Percentiles rank a stretch among this genome's conserved stretches.
phyloP scores from a whole-genome alignment of 2,113 vertebrate genomes.

The Pao palembangensis region DNA sequence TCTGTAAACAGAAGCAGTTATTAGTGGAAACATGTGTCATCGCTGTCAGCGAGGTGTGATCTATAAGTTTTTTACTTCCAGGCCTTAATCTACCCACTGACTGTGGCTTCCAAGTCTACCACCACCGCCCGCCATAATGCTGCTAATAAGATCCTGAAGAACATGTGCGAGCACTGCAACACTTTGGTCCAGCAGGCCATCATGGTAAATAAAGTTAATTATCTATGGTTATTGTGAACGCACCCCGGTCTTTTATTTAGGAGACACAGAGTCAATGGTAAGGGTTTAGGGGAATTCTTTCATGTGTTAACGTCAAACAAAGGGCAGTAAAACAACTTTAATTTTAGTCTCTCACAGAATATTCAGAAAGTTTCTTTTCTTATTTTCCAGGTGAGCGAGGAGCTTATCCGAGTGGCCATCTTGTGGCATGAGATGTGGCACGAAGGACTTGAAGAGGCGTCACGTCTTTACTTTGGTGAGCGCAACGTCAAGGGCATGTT shows the following conservation, averaged over 20 bases:
- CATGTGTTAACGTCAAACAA: neutral
- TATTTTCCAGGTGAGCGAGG: constrained; percentile 88
- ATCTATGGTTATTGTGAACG: neutral
- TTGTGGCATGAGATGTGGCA: constrained; percentile 99
- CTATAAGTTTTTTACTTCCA: constrained; percentile 45
- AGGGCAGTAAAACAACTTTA: neutral
- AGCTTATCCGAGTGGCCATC: constrained; percentile 96
- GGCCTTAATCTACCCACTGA: constrained; percentile 97
- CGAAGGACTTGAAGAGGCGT: constrained; percentile 93
- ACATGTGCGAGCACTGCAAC: constrained; percentile 99
- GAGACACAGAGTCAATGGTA: neutral
- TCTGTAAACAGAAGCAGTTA: neutral
- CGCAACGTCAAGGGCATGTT: constrained; percentile 99
- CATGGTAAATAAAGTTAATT: constrained; percentile 81
- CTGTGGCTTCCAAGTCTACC: constrained; percentile 98
- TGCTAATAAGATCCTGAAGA: constrained; percentile 98
- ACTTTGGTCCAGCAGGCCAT: constrained; percentile 96
- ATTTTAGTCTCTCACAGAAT: neutral
- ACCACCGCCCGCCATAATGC: constrained; percentile 96
- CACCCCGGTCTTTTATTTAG: neutral
- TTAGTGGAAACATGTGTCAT: neutral
- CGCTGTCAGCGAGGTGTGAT: neutral
- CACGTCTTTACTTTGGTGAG: constrained; percentile 95
- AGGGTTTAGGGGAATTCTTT: neutral
- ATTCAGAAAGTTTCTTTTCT: constrained; percentile 1